Conservation (phyloP, 2,888 invertebrate genomes). For the Thecocarcelia acutangulata region DNA sequence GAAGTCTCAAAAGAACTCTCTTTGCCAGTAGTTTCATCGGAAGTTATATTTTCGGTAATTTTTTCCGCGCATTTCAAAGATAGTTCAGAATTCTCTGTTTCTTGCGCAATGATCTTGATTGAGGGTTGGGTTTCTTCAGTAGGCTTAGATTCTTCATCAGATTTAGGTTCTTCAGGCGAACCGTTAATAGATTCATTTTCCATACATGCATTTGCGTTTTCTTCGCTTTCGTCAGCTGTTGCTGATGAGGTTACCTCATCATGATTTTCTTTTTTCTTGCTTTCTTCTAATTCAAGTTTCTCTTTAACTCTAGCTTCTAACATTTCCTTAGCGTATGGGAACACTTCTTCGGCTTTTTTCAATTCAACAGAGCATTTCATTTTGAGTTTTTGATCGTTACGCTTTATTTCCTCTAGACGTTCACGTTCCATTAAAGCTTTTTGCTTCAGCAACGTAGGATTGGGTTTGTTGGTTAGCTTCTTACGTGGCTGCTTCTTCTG, state of each 20-base stretch:
- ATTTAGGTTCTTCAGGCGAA: conserved; percentile 66
- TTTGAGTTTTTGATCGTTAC: conserved; percentile 78
- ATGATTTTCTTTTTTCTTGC: conserved; percentile 17
- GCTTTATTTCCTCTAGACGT: conserved; percentile 77
- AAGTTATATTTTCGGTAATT: background rate
- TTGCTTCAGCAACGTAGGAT: conserved; percentile 79
- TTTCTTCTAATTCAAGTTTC: conserved; percentile 20
- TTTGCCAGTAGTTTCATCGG: conserved; percentile 12
- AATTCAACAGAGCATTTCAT: conserved; percentile 76
- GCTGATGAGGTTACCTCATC: background rate
- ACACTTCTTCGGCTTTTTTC: conserved; percentile 76
- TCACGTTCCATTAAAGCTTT: conserved; percentile 76
- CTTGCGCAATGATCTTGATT: background rate
- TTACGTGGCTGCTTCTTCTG: conserved; percentile 80
- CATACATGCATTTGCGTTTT: conserved; percentile 41
- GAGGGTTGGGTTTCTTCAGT: conserved; percentile 4
- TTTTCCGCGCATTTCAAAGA: background rate
- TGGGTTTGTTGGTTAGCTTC: conserved; percentile 79
- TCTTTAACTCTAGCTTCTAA: conserved; percentile 64
- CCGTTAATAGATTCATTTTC: conserved; percentile 69
- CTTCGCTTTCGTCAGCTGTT: conserved; percentile 15
- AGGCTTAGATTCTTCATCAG: too few relatives aligned
- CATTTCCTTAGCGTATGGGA: conserved; percentile 75
- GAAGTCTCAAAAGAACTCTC: conserved; percentile 14
- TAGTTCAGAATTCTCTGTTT: background rate